phyloP scores from a whole-genome alignment of 1,140 invertebrate species.

The Trichogramma pretiosum region DNA sequence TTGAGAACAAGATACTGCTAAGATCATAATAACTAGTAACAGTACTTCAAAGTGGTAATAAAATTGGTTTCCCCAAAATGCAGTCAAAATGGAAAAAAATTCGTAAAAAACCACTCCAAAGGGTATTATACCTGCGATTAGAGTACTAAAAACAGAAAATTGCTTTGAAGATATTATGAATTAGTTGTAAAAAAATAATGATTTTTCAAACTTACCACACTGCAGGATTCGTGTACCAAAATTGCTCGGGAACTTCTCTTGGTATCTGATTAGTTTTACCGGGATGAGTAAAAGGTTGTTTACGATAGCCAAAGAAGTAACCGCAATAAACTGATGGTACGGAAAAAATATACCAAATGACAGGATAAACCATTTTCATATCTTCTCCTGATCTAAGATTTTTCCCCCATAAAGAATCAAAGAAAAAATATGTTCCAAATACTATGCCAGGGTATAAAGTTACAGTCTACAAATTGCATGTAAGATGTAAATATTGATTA shows the following conservation, averaged over 20 bases:
- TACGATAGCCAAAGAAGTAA: slow-evolving; percentile 93
- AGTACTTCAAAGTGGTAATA: slow-evolving; percentile 98
- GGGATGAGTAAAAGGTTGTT: slow-evolving; percentile 93
- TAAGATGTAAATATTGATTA: slow-evolving; percentile 81
- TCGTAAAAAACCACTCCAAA: slow-evolving; percentile 99
- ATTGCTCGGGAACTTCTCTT: slow-evolving; percentile 90
- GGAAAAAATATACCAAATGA: slow-evolving; percentile 94
- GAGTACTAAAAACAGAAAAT: slow-evolving; percentile 55
- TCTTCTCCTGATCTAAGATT: slow-evolving; percentile 95
- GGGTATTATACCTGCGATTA: slow-evolving; percentile 94
- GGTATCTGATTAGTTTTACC: slow-evolving; percentile 98
- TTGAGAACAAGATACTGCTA: slow-evolving; percentile 92
- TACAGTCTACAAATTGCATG: no score
- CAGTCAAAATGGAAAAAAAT: slow-evolving; percentile 89
- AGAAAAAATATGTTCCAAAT: no score
- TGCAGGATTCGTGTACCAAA: slow-evolving; percentile 94
- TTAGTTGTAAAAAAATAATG: not conserved
- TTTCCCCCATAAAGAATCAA: slow-evolving; percentile 98
- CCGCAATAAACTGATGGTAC: slow-evolving; percentile 90
- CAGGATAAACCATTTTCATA: slow-evolving; percentile 88
- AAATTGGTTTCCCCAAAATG: slow-evolving; percentile 98
- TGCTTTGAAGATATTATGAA: slow-evolving; percentile 1
- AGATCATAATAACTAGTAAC: slow-evolving; percentile 94
- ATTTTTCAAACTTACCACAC: slow-evolving; percentile 65
- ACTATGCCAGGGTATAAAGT: no score